Evolutionary conservation across 2,113 vertebrate species (phyloP).

Genomic region (Callocephalon fimbriatum): DNA sequence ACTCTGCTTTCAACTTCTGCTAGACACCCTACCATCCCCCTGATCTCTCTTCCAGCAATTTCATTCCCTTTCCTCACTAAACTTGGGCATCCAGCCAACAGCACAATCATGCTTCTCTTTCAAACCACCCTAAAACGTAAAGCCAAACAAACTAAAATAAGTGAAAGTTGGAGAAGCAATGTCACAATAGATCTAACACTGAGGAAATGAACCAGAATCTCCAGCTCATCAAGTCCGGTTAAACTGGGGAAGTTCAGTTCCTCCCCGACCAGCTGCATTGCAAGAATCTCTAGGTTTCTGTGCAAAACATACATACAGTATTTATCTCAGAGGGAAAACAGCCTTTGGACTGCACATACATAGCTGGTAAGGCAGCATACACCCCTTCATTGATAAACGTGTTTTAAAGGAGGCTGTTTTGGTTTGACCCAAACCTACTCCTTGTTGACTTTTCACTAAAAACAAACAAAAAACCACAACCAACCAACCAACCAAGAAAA

Average conservation of each 20-base stretch:
- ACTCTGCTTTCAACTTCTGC: background rate
- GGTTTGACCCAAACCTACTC: background rate
- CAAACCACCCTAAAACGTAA: slow-evolving; percentile 4
- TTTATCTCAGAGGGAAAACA: background rate
- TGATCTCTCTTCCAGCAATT: background rate
- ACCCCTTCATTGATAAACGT: background rate
- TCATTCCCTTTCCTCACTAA: background rate
- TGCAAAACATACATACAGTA: background rate
- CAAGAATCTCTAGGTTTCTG: background rate
- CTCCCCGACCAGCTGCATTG: background rate
- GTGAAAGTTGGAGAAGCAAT: background rate
- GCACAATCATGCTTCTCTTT: background rate
- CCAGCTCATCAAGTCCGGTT: background rate
- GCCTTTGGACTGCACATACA: background rate
- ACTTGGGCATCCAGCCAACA: slow-evolving; percentile 2
- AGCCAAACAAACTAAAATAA: slow-evolving; percentile 18
- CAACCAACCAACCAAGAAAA: background rate
- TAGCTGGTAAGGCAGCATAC: background rate
- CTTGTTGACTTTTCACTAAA: background rate
- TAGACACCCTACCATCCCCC: rapidly evolving
- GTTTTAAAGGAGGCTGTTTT: background rate
- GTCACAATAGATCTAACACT: background rate
- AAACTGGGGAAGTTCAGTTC: slow-evolving; percentile 14
- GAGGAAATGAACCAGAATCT: background rate
- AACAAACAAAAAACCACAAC: background rate